A percentile compares a stretch with the other conserved stretches of the same genome.
Conservation (phyloP, 1,140 invertebrate species). For the Apis laboriosa region DNA sequence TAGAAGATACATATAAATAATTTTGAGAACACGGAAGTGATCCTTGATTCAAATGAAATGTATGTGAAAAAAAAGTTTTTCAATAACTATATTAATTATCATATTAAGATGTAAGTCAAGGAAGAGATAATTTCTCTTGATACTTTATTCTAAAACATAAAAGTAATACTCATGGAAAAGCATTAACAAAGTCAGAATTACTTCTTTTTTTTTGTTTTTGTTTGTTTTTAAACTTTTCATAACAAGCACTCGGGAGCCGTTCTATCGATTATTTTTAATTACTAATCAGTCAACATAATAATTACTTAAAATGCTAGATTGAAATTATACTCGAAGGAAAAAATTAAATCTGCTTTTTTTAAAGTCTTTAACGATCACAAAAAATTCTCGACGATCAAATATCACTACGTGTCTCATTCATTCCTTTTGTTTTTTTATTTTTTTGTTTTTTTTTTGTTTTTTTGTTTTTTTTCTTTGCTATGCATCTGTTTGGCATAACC, state of each 20-base stretch:
- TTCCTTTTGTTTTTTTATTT: neutral
- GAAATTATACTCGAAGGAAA: conserved; percentile 29
- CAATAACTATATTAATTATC: conserved; percentile 51
- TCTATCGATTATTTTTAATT: conserved; percentile 30
- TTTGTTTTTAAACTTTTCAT: conserved; percentile 19
- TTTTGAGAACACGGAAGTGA: conserved; percentile 25
- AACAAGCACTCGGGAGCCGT: conserved; percentile 25
- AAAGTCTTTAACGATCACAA: conserved; percentile 42
- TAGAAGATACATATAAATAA: conserved; percentile 28
- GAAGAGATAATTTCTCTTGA: conserved; percentile 60
- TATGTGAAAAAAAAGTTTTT: conserved; percentile 26
- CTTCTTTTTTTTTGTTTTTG: neutral
- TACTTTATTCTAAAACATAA: conserved; percentile 53
- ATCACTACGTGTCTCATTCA: conserved; percentile 16
- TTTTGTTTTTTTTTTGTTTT: neutral
- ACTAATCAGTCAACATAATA: conserved; percentile 50
- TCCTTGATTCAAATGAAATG: conserved; percentile 30
- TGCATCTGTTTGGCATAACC: conserved; percentile 23
- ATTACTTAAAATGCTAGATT: conserved; percentile 46
- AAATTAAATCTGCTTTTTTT: conserved; percentile 10
- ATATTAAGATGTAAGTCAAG: conserved; percentile 58
- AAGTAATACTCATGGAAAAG: conserved; percentile 47
- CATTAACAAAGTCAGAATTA: conserved; percentile 15
- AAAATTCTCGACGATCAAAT: conserved; percentile 27
- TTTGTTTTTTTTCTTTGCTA: neutral